phyloP scores from a whole-genome alignment of 37 sponge, comb jelly and placozoan species.

The Halichondria panicea region DNA sequence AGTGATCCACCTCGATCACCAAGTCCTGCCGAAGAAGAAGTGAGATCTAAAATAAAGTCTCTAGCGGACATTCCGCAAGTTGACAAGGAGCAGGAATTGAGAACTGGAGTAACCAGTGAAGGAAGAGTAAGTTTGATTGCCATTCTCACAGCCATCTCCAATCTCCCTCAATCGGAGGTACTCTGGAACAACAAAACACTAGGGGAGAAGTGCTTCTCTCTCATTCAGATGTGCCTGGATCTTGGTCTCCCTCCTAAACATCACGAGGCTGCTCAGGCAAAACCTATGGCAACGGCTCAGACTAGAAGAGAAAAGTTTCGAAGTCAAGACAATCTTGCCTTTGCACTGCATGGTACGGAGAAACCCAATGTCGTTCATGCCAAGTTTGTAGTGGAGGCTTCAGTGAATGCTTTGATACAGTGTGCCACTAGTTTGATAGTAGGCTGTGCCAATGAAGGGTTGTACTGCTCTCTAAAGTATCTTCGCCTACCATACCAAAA shows the following conservation, averaged over 20 bases:
- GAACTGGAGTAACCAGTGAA: slow-evolving; percentile 37
- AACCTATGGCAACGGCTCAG: neutral
- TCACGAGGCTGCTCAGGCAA: neutral
- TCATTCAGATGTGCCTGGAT: slow-evolving; percentile 71
- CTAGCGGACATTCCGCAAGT: slow-evolving; percentile 5
- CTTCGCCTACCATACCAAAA: neutral
- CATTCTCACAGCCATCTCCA: slow-evolving; percentile 50
- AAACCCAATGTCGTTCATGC: slow-evolving; percentile 15
- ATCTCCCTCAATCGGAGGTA: slow-evolving; percentile 31
- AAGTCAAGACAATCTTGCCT: slow-evolving; percentile 11
- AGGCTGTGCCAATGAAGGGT: slow-evolving; percentile 29
- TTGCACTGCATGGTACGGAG: neutral
- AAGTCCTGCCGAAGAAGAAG: slow-evolving; percentile 4
- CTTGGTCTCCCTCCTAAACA: slow-evolving; percentile 20
- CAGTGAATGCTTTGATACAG: slow-evolving; percentile 33
- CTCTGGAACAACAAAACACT: slow-evolving; percentile 44
- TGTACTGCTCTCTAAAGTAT: slow-evolving; percentile 18
- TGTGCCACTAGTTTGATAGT: slow-evolving; percentile 22
- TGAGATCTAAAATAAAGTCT: too few species aligned
- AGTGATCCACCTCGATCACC: neutral
- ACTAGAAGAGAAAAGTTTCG: slow-evolving; percentile 3
- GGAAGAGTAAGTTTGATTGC: slow-evolving; percentile 70
- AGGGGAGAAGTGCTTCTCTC: slow-evolving; percentile 47
- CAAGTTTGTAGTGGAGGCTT: slow-evolving; percentile 19
- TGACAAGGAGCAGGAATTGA: slow-evolving; percentile 35